Percentiles rank a stretch among this genome's conserved stretches.
Evolutionary conservation across 2,113 vertebrate genomes (phyloP).

Genomic region (Aphyosemion australe): DNA sequence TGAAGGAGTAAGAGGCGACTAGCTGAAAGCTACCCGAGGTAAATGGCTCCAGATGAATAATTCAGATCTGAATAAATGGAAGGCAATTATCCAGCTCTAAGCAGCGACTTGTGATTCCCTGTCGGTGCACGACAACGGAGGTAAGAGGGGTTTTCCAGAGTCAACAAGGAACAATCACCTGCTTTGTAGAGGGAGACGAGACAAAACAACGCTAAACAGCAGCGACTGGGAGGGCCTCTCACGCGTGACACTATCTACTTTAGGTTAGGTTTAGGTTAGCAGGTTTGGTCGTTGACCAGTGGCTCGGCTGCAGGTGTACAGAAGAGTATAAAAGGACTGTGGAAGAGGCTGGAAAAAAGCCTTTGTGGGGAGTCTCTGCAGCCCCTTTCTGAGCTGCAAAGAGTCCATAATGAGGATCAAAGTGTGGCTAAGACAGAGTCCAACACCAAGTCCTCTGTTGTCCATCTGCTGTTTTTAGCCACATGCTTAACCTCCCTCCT

Average conservation of each 20-base stretch:
- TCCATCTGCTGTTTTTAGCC: constrained; percentile 71
- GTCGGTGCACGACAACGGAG: constrained; percentile 33
- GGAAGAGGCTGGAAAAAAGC: constrained; percentile 34
- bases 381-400: constrained; percentile 32
- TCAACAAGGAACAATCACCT: constrained; percentile 65
- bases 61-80: constrained; percentile 66
- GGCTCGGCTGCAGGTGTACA: constrained; percentile 53
- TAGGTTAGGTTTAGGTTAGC: constrained; percentile 12
- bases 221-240: constrained; percentile 44
- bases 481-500: constrained; percentile 39
- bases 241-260: constrained; percentile 40
- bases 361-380: constrained; percentile 51
- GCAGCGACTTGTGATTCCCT: constrained; percentile 40
- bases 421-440: constrained; percentile 55
- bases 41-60: constrained; percentile 63
- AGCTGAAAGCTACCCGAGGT: constrained; percentile 25
- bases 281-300: constrained; percentile 30
- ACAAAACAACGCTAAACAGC: constrained; percentile 49
- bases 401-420: constrained; percentile 63
- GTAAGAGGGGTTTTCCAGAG: constrained; percentile 52
- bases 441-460: constrained; percentile 63
- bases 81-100: constrained; percentile 51
- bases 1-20: constrained; percentile 6
- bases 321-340: constrained; percentile 41
- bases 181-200: constrained; percentile 40